Conservation (phyloP, 2,888 invertebrate species). For the Cantharis rufa region DNA sequence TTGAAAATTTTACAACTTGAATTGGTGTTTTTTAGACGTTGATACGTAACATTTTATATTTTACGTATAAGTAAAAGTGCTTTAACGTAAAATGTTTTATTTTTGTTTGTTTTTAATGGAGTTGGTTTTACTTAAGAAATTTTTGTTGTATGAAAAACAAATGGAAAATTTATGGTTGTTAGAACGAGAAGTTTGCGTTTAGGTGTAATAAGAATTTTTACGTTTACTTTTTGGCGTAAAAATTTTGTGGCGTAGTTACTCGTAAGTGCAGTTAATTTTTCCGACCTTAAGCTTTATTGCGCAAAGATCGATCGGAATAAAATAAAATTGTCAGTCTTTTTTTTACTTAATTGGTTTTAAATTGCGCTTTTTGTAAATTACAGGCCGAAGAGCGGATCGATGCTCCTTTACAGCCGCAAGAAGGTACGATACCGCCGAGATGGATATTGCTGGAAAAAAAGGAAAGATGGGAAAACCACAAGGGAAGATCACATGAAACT, state of each 20-base stretch:
- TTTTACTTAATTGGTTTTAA: background rate
- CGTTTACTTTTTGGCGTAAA: background rate
- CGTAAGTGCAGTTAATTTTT: background rate
- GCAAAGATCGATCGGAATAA: background rate
- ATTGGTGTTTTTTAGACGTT: background rate
- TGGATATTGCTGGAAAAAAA: conserved; percentile 98
- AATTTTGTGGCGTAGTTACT: background rate
- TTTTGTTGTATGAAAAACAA: background rate
- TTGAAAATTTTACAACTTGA: background rate
- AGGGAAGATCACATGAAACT: conserved; percentile 99
- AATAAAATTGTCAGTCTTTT: background rate
- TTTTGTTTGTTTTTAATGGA: conserved; percentile 5
- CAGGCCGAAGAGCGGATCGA: conserved; percentile 96
- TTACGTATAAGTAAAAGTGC: background rate
- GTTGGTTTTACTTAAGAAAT: background rate
- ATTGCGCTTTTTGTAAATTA: conserved; percentile 43
- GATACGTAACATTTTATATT: background rate
- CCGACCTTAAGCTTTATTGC: background rate
- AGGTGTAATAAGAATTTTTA: background rate
- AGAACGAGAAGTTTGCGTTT: background rate
- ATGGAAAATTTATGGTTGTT: background rate
- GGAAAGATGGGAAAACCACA: conserved; percentile 97
- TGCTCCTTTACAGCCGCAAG: conserved; percentile 94
- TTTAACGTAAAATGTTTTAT: background rate
- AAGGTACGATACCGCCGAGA: conserved; percentile 94